A percentile compares a stretch with the other conserved stretches of the same genome.
Conservation (phyloP, 1,140 invertebrate genomes). For the Danaus melanippus region DNA sequence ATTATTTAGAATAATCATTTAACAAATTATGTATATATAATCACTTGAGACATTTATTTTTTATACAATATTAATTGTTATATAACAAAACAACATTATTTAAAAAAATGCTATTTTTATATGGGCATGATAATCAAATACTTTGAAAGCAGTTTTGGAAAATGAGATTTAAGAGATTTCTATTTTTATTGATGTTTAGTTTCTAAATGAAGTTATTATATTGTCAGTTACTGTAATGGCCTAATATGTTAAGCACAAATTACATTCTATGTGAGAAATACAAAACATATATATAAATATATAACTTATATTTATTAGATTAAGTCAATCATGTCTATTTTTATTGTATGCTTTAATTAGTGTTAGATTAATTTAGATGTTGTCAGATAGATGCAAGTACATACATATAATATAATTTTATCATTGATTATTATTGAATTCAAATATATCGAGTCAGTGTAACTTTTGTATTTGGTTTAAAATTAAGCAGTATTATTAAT, state of each 20-base stretch:
- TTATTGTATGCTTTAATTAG: conserved; percentile 32
- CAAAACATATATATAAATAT: conserved; percentile 10
- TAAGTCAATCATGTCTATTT: conserved; percentile 31
- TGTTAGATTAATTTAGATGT: conserved; percentile 18
- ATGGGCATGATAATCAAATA: background rate
- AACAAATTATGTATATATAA: no score
- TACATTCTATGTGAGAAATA: conserved; percentile 9
- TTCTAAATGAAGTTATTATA: conserved; percentile 7
- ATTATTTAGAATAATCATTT: no score
- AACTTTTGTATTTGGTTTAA: background rate
- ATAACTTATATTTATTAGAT: conserved; percentile 16
- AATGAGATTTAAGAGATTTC: conserved; percentile 10
- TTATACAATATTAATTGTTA: no score
- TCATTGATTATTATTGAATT: no score
- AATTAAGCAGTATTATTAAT: conserved; percentile 8
- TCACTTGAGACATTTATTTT: no score
- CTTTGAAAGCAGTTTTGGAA: conserved; percentile 11
- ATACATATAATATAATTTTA: conserved; percentile 1
- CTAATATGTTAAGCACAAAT: conserved; percentile 22
- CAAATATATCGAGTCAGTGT: no score
- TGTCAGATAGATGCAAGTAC: background rate
- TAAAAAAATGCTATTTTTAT: no score
- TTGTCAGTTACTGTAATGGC: conserved; percentile 10
- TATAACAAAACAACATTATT: no score
- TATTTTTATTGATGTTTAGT: conserved; percentile 16